Evolutionary conservation across 2,888 invertebrate genomes (phyloP).

Genomic region (Andrena hattorfiana): DNA sequence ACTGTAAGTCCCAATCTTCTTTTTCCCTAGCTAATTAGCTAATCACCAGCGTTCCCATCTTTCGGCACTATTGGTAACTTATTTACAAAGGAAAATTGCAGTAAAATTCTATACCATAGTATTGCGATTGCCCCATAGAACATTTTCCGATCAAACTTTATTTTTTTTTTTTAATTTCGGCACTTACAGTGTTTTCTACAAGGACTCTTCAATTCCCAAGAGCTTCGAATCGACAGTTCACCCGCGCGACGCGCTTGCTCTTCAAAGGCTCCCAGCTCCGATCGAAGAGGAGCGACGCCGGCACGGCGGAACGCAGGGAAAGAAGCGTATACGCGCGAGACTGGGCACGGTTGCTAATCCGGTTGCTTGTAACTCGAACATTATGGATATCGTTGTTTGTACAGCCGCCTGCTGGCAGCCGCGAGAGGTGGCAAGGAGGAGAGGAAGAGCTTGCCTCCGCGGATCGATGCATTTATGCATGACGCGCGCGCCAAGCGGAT

Average conservation of each 20-base stretch:
- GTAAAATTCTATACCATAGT: too few species aligned
- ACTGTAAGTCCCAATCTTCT: too few species aligned
- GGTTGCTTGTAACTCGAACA: constrained; percentile 78
- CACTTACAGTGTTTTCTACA: too few species aligned
- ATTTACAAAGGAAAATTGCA: too few species aligned
- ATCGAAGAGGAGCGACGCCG: background rate
- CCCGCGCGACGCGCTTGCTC: background rate
- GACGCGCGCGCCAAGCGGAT: constrained; percentile 75
- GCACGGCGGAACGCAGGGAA: constrained; percentile 15
- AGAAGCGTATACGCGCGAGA: constrained; percentile 37
- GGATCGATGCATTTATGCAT: constrained; percentile 73
- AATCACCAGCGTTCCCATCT: too few species aligned
- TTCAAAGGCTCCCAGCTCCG: background rate
- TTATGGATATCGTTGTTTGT: constrained; percentile 83
- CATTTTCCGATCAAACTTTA: too few species aligned
- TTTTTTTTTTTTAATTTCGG: too few species aligned
- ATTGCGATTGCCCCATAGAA: too few species aligned
- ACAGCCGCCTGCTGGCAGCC: constrained; percentile 77
- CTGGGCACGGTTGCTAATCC: constrained; percentile 70
- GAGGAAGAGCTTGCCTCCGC: constrained; percentile 55
- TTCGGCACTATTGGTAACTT: too few species aligned
- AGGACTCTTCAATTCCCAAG: too few species aligned
- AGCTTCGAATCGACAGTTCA: constrained; percentile 4
- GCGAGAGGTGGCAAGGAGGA: constrained; percentile 59
- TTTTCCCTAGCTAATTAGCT: too few species aligned